These are phyloP conservation scores for Illadopsis cleaveri DNA, from an alignment of 2,113 vertebrate species.

Conservation along the genomic window DNA sequence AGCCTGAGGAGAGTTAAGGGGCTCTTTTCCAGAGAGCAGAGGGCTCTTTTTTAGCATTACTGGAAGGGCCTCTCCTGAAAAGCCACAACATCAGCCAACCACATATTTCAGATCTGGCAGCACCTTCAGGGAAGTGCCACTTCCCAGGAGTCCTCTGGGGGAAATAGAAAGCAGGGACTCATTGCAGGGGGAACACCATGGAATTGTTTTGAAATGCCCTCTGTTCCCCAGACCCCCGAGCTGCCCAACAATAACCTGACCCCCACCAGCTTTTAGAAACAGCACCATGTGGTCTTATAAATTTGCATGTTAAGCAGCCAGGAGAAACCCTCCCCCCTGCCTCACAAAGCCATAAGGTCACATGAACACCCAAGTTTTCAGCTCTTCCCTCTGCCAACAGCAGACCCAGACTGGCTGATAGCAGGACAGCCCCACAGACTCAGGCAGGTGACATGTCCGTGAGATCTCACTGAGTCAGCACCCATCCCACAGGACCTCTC, in stretches of 20 bases:
- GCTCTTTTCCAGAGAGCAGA: not conserved
- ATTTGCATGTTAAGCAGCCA: not conserved
- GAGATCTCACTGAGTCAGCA: not conserved
- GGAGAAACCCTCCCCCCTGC: not conserved
- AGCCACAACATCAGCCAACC: not conserved
- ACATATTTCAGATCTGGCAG: not conserved
- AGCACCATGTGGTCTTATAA: not conserved
- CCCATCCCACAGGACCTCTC: not conserved
- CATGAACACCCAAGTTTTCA: not conserved
- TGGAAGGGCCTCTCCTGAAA: not conserved
- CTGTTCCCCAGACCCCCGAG: accelerated
- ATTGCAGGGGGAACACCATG: accelerated
- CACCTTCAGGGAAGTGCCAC: not conserved
- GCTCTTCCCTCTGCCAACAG: not conserved
- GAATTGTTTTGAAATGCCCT: not conserved
- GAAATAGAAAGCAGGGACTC: not conserved
- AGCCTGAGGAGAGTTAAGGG: not conserved
- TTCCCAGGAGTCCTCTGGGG: not conserved
- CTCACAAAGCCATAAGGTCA: not conserved
- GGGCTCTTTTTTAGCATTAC: not conserved
- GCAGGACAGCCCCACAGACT: not conserved
- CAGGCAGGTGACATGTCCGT: accelerated
- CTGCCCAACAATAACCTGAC: not conserved
- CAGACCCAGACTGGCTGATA: not conserved
- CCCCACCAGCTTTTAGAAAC: not conserved